These are phyloP conservation scores for Acanthornis magna DNA, from an alignment of 2,797 vertebrate genomes.

Conservation along the genomic window DNA sequence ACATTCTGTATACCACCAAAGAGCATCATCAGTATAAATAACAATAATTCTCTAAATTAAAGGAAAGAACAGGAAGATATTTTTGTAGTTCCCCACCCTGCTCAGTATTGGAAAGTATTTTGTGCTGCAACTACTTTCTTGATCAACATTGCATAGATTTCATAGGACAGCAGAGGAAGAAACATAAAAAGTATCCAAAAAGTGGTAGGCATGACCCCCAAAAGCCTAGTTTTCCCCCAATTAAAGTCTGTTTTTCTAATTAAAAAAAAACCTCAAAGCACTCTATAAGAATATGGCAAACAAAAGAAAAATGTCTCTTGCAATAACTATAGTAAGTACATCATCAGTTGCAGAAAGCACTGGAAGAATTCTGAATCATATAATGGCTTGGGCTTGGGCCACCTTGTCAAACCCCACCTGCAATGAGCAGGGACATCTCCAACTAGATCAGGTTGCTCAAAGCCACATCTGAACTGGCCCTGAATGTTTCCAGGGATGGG, in stretches of 20 bases:
- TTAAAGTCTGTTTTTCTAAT: neutral
- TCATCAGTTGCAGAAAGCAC: neutral
- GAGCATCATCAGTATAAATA: neutral
- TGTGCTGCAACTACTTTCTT: neutral
- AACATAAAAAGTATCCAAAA: neutral
- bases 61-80: neutral
- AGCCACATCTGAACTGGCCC: neutral
- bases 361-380: neutral
- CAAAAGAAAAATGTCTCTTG: neutral
- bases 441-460: neutral
- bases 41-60: neutral
- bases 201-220: neutral
- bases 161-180: neutral
- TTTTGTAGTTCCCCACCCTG: neutral
- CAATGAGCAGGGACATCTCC: neutral
- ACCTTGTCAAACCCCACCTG: neutral
- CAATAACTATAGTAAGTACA: neutral
- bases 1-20: neutral
- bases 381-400: neutral
- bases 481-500: accelerated
- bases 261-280: neutral
- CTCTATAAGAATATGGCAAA: neutral
- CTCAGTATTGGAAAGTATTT: neutral
- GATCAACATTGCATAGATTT: neutral
- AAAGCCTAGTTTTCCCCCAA: neutral